phyloP scores from a whole-genome alignment of 2,888 invertebrate genomes.

The Caenorhabditis sp. region DNA sequence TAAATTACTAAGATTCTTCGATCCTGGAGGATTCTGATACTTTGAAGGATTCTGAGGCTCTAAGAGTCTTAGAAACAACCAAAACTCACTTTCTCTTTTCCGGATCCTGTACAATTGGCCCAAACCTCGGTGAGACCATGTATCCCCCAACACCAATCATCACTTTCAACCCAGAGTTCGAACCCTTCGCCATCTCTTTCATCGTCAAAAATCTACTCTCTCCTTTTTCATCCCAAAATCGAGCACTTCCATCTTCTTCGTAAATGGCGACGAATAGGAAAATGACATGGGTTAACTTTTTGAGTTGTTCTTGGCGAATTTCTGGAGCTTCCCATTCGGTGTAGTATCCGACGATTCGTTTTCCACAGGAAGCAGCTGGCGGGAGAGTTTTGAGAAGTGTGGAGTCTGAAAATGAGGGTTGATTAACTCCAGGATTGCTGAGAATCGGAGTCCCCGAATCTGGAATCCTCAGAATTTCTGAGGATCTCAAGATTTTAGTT shows the following conservation, averaged over 20 bases:
- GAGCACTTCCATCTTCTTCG: constrained; percentile 55
- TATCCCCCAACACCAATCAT: constrained; percentile 72
- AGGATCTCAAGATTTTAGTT: too few relatives aligned
- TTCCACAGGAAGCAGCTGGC: background rate
- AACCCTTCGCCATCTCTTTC: constrained; percentile 14
- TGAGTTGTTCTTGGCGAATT: background rate
- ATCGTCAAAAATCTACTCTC: constrained; percentile 64
- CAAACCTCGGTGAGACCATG: constrained; percentile 66
- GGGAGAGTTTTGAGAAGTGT: too few relatives aligned
- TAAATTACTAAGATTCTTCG: too few relatives aligned
- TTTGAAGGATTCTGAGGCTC: too few relatives aligned
- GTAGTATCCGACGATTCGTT: constrained; percentile 21
- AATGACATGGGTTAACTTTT: constrained; percentile 14
- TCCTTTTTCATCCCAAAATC: constrained; percentile 58
- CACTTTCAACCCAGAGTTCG: constrained; percentile 50
- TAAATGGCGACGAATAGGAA: background rate
- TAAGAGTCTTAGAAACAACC: too few relatives aligned
- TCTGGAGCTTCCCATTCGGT: constrained; percentile 2
- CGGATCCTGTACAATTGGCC: constrained; percentile 43
- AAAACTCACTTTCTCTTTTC: constrained; percentile 37
- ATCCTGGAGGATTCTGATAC: too few relatives aligned
- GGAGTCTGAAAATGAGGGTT: too few relatives aligned
- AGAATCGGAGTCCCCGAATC: too few relatives aligned
- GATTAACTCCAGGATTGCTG: too few relatives aligned
- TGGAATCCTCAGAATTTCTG: too few relatives aligned